These are phyloP conservation scores for Girardinus metallicus DNA, from an alignment of 2,797 vertebrate genomes.

Conservation along the genomic window DNA sequence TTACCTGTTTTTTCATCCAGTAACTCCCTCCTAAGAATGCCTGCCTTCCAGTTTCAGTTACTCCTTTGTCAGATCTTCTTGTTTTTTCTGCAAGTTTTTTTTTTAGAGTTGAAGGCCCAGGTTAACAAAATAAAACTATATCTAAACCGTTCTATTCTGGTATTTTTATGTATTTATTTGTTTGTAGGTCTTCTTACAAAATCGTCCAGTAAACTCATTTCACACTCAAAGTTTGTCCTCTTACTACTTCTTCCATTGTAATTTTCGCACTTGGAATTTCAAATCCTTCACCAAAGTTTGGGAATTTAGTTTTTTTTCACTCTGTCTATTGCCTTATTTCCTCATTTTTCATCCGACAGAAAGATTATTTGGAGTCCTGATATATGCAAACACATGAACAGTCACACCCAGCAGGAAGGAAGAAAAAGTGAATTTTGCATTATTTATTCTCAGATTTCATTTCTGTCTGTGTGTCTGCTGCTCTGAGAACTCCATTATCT, in stretches of 20 bases:
- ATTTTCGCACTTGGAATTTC: slow-evolving; percentile 14
- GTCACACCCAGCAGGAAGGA: slow-evolving; percentile 14
- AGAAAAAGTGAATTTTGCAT: slow-evolving; percentile 59
- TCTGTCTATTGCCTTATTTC: slow-evolving; percentile 24
- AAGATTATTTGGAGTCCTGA: slow-evolving; percentile 24
- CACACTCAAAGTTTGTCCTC: slow-evolving; percentile 3
- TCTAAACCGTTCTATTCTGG: not conserved
- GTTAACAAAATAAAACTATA: not conserved
- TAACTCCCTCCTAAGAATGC: not conserved
- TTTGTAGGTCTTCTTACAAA: not conserved
- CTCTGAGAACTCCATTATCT: slow-evolving; percentile 76
- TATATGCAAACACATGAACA: slow-evolving; percentile 5
- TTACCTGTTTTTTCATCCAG: not conserved
- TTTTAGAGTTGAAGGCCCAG: not conserved
- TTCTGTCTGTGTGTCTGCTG: slow-evolving; percentile 65
- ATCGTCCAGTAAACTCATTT: not conserved
- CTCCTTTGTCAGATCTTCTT: not conserved
- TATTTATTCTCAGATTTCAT: slow-evolving; percentile 70
- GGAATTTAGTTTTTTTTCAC: not conserved
- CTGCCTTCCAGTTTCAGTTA: not conserved
- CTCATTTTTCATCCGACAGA: slow-evolving; percentile 48
- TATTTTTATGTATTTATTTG: not conserved
- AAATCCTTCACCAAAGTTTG: slow-evolving; percentile 14
- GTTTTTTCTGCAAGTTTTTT: not conserved
- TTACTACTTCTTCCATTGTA: not conserved